Evolutionary conservation across 2,797 vertebrate genomes (phyloP).

Genomic region (Ispidina lecontei): DNA sequence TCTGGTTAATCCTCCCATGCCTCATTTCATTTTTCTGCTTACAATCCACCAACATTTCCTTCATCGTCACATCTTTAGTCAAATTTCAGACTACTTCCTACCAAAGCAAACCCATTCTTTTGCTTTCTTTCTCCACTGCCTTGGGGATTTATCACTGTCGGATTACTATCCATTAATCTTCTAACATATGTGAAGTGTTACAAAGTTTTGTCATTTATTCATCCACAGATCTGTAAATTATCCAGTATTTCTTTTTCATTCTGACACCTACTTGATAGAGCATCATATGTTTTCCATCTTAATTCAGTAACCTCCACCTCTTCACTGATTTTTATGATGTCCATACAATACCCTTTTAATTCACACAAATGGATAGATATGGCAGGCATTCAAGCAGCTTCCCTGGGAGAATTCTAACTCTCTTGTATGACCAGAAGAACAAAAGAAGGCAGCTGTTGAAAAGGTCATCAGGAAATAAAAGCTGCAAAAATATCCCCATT

Average conservation of each 20-base stretch:
- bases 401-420: conserved; percentile 50
- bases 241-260: background rate
- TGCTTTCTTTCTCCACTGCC: background rate
- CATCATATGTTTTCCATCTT: background rate
- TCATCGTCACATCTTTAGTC: background rate
- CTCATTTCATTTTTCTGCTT: background rate
- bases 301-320: background rate
- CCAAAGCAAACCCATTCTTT: background rate
- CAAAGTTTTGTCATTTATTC: background rate
- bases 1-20: background rate
- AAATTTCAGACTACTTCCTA: background rate
- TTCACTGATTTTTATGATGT: conserved; percentile 35
- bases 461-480: conserved; percentile 61
- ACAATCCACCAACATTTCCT: background rate
- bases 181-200: background rate
- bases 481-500: conserved; percentile 20
- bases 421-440: conserved; percentile 47
- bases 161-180: background rate
- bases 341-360: conserved; percentile 58
- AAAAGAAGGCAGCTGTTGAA: conserved; percentile 66
- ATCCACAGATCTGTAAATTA: background rate
- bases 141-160: background rate
- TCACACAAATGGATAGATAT: conserved; percentile 48
- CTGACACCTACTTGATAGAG: background rate
- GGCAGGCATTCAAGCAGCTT: conserved; percentile 58